phyloP scores from a whole-genome alignment of 37 sponge, comb jelly and placozoan genomes.

The Lycopodina hypogea region DNA sequence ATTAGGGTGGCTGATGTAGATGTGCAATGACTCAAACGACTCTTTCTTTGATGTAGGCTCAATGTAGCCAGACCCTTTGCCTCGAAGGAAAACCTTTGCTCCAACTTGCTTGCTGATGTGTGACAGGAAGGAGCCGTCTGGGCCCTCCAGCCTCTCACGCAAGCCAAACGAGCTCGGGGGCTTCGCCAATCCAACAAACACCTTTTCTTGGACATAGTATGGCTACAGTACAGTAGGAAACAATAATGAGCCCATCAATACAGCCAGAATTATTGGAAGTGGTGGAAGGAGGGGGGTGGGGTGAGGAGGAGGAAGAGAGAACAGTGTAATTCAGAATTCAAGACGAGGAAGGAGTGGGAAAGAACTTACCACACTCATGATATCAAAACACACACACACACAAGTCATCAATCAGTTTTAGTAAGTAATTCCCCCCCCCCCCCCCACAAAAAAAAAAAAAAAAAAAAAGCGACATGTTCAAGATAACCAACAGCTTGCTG shows the following conservation, averaged over 20 bases:
- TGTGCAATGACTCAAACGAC: conserved; percentile 80
- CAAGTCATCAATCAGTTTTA: no score
- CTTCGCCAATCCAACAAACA: conserved; percentile 68
- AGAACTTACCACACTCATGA: no score
- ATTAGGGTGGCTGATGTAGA: conserved; percentile 75
- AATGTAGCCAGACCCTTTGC: conserved; percentile 82
- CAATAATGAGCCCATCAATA: no score
- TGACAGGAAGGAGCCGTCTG: conserved; percentile 50
- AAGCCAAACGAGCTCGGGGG: conserved; percentile 55
- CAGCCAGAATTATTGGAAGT: no score
- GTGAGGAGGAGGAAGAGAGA: no score
- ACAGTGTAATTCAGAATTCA: no score
- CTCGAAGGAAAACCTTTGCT: conserved; percentile 71
- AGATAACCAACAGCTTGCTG: no score
- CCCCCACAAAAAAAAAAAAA: no score
- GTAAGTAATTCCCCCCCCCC: no score
- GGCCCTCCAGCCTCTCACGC: conserved; percentile 57
- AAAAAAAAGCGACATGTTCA: no score
- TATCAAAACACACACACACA: no score
- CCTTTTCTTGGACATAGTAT: conserved; percentile 85
- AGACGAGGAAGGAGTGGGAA: no score
- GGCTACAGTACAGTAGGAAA: conserved; percentile 22
- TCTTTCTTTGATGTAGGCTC: conserved; percentile 88
- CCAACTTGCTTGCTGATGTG: conserved; percentile 69
- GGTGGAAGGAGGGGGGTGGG: neutral